Conservation (phyloP, 1,140 invertebrate genomes). For the Danaus plexippus region DNA sequence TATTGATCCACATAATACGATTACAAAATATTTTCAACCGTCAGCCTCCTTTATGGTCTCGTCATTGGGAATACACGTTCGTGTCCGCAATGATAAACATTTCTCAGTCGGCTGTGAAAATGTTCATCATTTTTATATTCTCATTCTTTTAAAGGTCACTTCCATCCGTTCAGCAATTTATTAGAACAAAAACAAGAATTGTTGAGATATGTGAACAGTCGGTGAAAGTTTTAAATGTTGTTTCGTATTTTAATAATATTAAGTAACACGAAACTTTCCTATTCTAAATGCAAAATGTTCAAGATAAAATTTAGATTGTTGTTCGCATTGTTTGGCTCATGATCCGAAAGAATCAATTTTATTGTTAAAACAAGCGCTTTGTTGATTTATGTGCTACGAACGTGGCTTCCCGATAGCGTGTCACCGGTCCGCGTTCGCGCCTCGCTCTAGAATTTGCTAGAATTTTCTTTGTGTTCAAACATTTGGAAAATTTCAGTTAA, state of each 20-base stretch:
- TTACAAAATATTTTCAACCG: constrained; percentile 30
- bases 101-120: constrained; percentile 28
- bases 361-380: constrained; percentile 59
- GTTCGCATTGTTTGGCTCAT: constrained; percentile 10
- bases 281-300: neutral
- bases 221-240: constrained; percentile 7
- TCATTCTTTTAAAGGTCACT: constrained; percentile 20
- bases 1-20: constrained; percentile 26
- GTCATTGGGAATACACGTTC: constrained; percentile 7
- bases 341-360: constrained; percentile 59
- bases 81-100: constrained; percentile 21
- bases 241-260: constrained; percentile 11
- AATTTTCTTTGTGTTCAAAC: constrained; percentile 49
- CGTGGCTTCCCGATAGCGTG: constrained; percentile 50
- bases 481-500: constrained; percentile 13
- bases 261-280: no score
- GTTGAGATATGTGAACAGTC: constrained; percentile 1
- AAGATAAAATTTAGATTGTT: constrained; percentile 9
- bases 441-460: constrained; percentile 55
- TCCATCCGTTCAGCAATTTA: constrained; percentile 14
- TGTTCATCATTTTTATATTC: constrained; percentile 22
- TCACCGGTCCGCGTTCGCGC: constrained; percentile 49
- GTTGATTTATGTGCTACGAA: constrained; percentile 59
- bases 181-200: constrained; percentile 12
- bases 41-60: constrained; percentile 9